Percentiles rank a stretch among this genome's conserved stretches.
These are phyloP conservation scores for Zaprionus lachaisei DNA, from an alignment of 1,140 invertebrate genomes.

Conservation along the genomic window DNA sequence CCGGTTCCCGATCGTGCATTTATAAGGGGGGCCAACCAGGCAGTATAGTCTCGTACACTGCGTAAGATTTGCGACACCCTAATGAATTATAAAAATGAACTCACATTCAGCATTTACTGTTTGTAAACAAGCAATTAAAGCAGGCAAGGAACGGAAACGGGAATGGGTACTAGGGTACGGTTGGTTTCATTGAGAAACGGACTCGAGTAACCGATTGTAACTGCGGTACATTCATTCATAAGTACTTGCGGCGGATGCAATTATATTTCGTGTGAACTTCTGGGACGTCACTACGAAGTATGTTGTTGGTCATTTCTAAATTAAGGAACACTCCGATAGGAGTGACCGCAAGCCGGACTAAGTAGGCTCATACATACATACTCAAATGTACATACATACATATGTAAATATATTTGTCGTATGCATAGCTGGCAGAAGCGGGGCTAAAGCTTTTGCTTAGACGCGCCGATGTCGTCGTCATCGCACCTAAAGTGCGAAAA, in stretches of 20 bases:
- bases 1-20: too few relatives aligned
- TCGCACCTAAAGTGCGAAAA: slow-evolving; percentile 65
- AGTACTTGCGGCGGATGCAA: not conserved
- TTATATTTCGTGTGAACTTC: not conserved
- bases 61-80: too few relatives aligned
- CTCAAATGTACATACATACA: too few relatives aligned
- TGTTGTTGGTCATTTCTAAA: slow-evolving; percentile 27
- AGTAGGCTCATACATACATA: too few relatives aligned
- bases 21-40: too few relatives aligned
- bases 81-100: not conserved
- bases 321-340: slow-evolving; percentile 3
- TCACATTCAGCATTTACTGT: not conserved
- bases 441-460: not conserved
- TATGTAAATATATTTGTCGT: too few relatives aligned
- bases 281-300: not conserved
- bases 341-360: not conserved
- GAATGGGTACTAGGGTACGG: not conserved
- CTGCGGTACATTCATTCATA: slow-evolving; percentile 10
- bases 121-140: not conserved
- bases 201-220: not conserved
- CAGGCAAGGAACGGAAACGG: not conserved
- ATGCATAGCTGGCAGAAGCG: too few relatives aligned
- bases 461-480: slow-evolving; percentile 27
- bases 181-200: not conserved
- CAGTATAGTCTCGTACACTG: too few relatives aligned